Base-by-base conservation (phyloP, 2,113 vertebrate species). In the Monarcha castaneiventris region DNA sequence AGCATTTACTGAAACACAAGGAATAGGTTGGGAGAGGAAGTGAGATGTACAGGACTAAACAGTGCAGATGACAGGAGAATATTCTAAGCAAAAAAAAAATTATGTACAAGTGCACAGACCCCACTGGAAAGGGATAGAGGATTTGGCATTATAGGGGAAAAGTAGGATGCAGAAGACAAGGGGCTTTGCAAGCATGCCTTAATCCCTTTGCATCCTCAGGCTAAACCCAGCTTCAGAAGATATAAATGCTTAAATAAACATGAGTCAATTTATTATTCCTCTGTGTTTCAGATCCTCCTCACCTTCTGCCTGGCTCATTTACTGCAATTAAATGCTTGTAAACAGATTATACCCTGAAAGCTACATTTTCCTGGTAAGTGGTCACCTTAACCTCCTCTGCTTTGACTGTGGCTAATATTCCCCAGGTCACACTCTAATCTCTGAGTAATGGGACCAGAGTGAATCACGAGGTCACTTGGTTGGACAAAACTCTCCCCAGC, bases 261-360 rank as follows among this genome's bases (percentile, higher is more conserved):
- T 68, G 76, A 96, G 90, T 84, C 64, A 56, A 93, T 95, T 97
- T 87, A 95, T 94, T 96, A 96, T 95, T 95, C 88, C 86, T 93
- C 94, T 87, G 93, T 90, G 88, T 94, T 93, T 96, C 92, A 87
- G 90, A 68, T 86, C 96, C 91, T 97, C 83, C 69, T 96, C 88
- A 95, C 96, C 88, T 95, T 95, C 95, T 96, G 88, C 89, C 93
- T 96, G 90, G 86, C 73, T 96, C 96, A 94, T 95, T 96, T 93
- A 88, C 85, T 90, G 92, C 95, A 95, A 95, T 93, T 96, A 97
- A 95, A 90, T 94, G 79, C 83, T 81, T 96, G 90, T 94, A 96
- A 96, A 95, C 88, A 96, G 83, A 93, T 96, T 90, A 96, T 54
- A 95, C 55, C 83, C 92, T 72, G 90, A 96, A 96, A 93, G 87